Evolutionary conservation across 2,113 vertebrate species (phyloP).

Genomic region (Hippopotamus amphibius): DNA sequence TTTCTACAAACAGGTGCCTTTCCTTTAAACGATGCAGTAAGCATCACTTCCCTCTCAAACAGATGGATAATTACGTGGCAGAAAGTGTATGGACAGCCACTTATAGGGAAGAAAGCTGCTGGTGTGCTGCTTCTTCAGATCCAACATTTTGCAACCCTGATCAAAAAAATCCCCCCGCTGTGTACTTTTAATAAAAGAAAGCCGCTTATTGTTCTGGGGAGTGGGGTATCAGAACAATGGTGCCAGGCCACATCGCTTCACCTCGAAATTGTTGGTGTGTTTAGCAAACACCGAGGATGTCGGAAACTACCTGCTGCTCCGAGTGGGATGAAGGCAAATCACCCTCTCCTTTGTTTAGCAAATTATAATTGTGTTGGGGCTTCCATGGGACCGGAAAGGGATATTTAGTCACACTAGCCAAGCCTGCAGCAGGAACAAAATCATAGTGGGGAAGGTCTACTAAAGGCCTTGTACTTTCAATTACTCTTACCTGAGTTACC

Average conservation of each 20-base stretch:
- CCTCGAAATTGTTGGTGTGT: neutral
- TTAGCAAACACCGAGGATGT: neutral
- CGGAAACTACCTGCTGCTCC: neutral
- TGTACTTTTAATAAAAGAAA: neutral
- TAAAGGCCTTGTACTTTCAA: constrained; percentile 18
- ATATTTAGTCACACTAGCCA: neutral
- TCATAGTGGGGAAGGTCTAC: neutral
- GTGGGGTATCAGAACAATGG: neutral
- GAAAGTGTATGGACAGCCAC: neutral
- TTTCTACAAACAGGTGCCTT: constrained; percentile 53
- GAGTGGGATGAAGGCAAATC: neutral
- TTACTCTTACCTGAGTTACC: constrained; percentile 8
- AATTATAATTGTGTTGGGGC: neutral
- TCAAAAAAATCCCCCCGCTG: too few species aligned
- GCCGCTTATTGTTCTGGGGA: neutral
- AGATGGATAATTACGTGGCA: constrained; percentile 52
- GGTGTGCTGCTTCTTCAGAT: neutral
- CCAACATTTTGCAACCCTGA: neutral
- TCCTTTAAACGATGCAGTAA: constrained; percentile 40
- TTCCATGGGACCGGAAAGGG: neutral
- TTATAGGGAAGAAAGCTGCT: neutral
- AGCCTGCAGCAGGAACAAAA: neutral
- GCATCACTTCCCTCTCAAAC: constrained; percentile 8
- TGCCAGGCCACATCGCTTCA: neutral
- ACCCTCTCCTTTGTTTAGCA: neutral